A percentile compares a stretch with the other conserved stretches of the same genome.
These are phyloP conservation scores for Heterodera filipjevi DNA, from an alignment of 2,888 invertebrate genomes.

Conservation along the genomic window DNA sequence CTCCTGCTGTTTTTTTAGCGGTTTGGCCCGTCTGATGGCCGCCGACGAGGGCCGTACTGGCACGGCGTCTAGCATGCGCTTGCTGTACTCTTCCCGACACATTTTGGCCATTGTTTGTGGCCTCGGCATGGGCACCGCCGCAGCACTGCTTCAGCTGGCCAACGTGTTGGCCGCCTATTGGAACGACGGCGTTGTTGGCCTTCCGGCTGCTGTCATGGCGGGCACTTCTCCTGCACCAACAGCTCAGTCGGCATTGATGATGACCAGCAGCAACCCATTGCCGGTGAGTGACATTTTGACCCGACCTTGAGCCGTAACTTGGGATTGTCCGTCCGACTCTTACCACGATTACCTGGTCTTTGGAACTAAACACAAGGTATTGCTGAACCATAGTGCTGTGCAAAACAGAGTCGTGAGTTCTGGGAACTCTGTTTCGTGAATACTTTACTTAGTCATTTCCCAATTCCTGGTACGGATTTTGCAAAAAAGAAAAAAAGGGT, in stretches of 20 bases:
- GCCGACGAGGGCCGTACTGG: constrained; percentile 30
- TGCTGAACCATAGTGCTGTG: too few relatives aligned
- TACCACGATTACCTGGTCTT: too few relatives aligned
- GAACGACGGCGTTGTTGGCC: constrained; percentile 81
- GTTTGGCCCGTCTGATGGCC: constrained; percentile 81
- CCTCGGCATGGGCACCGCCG: constrained; percentile 92
- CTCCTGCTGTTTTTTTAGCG: constrained; percentile 68
- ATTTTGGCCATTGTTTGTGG: constrained; percentile 92
- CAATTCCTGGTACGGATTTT: too few relatives aligned
- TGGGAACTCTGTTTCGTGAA: too few relatives aligned
- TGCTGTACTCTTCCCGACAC: constrained; percentile 78
- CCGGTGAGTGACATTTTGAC: too few relatives aligned
- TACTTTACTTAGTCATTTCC: too few relatives aligned
- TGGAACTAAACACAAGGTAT: too few relatives aligned
- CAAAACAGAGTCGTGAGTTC: too few relatives aligned
- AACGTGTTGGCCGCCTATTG: constrained; percentile 92
- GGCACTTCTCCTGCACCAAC: not conserved
- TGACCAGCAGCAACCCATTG: too few relatives aligned
- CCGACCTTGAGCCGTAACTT: too few relatives aligned
- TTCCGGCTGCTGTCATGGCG: constrained; percentile 66
- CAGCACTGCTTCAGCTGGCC: constrained; percentile 89
- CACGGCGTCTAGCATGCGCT: constrained; percentile 72
- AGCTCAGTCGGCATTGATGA: not conserved
- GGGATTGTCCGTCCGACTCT: too few relatives aligned
- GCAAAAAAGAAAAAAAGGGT: too few relatives aligned